Evolutionary conservation across 53 echinoderm and acorn worm genomes (phyloP), one percentile per base, ranked within the genome.

Genomic region (Apostichopus leukothele): DNA sequence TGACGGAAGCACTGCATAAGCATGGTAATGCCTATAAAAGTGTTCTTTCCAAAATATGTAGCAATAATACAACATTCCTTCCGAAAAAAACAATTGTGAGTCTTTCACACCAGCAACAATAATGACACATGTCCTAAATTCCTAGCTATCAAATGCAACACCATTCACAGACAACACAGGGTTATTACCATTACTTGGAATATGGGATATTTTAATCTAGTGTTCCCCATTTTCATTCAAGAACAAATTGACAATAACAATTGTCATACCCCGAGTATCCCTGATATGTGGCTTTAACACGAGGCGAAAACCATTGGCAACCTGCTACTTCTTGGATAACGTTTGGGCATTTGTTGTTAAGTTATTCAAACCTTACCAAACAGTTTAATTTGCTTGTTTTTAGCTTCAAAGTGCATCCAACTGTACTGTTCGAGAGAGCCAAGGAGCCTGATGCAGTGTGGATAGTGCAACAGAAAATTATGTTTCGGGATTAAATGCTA

Each of bases 401-500:
- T 93, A 19, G 60, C 94, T 61, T 93, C 94, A 75, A 79, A 83
- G 51, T 91, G 73, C 60, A 93, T 88, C 22, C 5, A 23, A 11
- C 59, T 78, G 73, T 88, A 93, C 52, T 90, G 90, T 12, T 51
- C 68, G 10, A 93, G 86, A 50, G 92, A 78, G 20, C 92, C 92
- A 80, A 93, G 90, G 11, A 76, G 68, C 74, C 89, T 88, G 0
- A 93, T 88, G n/a, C 22, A 81, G 3, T 89, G 52, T 57, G 93
- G 93, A 75, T 93, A 93, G 67, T 93, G 93, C 10, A 85, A 27
- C 16, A 88, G 23, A 54, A 90, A 85, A 79, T 93, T 88, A 50
- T 93, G 92, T 51, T 92, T 92, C 7, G 83, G 83, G 61, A 83
- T 92, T 22, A 92, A 67, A 50, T 86, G 75, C 71, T 86, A n/a